Base-by-base conservation (phyloP, 2,888 invertebrate species). In the Cistogaster globosa region DNA sequence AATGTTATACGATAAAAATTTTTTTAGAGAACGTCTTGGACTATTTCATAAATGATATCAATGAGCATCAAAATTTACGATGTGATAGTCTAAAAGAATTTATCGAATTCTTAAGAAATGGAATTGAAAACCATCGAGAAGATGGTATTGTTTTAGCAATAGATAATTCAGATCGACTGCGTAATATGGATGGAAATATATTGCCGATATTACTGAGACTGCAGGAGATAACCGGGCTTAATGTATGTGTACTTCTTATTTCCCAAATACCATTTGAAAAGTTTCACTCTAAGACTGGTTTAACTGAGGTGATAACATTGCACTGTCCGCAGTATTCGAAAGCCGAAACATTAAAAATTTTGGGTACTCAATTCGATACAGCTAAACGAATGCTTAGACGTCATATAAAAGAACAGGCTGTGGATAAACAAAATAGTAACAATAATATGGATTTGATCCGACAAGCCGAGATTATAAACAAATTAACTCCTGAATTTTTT, bases 261-360 rank as follows among this genome's bases (percentile, higher is more conserved):
- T 96, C 96, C 0, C 95, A 97, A 91, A 93, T 98, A 77, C 94
- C 95, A 9, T 97, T 96, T 92, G 97, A 97, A 88, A 97, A 97
- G 90, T 97, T 95, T 90, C 94, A 95, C 88, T 93, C 94, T 65
- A 96, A 95, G 91, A 94, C 94, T 83, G 96, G 96, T 2, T 93
- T 95, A 16, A 92, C 94, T 12, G 96, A 97, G 86, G 96, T 97
- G 0, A 94, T 97, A 51, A 94, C 94, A 86, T 89, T 98, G 20
- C 94, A 95, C 90, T 97, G 97, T 90, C 94, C 96, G 0, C 97
- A 97, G 90, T 98, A 98, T 91, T 95, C 94, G 53, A 96, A 96
- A 92, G 95, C 96, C 45, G 95, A 97, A 92, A 91, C 94, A 0
- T 86, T 91, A 45, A 91, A 93, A 87, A 94, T 95, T 87, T 90